These are phyloP conservation scores for Limenitis camilla DNA, from an alignment of 2,888 invertebrate species.

Conservation along the genomic window DNA sequence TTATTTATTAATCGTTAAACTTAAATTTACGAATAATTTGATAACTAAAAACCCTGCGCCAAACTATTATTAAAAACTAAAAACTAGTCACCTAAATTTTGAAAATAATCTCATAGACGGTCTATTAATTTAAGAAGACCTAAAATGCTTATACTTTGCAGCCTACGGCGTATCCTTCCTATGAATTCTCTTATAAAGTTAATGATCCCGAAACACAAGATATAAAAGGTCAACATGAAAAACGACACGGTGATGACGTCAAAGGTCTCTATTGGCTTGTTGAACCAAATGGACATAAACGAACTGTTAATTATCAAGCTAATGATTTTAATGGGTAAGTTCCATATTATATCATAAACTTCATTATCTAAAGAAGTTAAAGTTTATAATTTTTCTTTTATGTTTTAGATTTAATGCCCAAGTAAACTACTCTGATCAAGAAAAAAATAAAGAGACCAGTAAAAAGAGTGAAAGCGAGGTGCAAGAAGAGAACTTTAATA, in stretches of 20 bases:
- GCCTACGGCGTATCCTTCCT: conserved; percentile 64
- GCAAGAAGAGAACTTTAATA: not conserved
- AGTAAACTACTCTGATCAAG: conserved; percentile 9
- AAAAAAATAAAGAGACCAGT: not conserved
- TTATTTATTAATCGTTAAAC: too few relatives aligned
- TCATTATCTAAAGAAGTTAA: not conserved
- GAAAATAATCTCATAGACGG: too few relatives aligned
- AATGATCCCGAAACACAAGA: conserved; percentile 75
- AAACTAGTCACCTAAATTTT: too few relatives aligned
- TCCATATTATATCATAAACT: not conserved
- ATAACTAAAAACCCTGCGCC: too few relatives aligned
- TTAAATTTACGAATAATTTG: too few relatives aligned
- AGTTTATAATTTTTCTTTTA: not conserved
- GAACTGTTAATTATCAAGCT: conserved; percentile 73
- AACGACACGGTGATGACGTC: conserved; percentile 74
- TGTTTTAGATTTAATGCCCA: conserved; percentile 23
- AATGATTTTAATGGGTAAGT: conserved; percentile 53
- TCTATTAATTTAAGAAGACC: not conserved
- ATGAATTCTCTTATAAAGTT: conserved; percentile 74
- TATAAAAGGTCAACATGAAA: conserved; percentile 73
- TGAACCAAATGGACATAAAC: conserved; percentile 68
- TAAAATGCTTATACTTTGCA: conserved; percentile 24
- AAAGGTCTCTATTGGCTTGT: conserved; percentile 76
- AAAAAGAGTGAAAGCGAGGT: not conserved
- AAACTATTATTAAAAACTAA: too few relatives aligned